These are phyloP conservation scores for Pandemis corylana DNA, from an alignment of 2,888 invertebrate species.

Conservation along the genomic window DNA sequence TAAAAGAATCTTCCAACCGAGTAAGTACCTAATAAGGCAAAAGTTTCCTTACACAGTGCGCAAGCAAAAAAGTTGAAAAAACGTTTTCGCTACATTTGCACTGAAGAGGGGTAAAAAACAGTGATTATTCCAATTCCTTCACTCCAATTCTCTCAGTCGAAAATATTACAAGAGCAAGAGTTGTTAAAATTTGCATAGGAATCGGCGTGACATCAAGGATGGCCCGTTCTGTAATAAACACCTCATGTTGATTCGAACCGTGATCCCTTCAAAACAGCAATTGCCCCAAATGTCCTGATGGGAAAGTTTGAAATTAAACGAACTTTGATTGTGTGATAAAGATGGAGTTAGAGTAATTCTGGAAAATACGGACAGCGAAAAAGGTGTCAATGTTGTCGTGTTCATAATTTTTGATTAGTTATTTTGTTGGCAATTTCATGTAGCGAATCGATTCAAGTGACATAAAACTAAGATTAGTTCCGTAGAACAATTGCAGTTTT, in stretches of 20 bases:
- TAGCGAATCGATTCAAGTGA: slow-evolving; percentile 8
- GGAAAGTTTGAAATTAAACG: slow-evolving; percentile 6
- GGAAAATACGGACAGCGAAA: neutral
- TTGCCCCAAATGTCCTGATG: slow-evolving; percentile 10
- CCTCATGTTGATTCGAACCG: slow-evolving; percentile 56
- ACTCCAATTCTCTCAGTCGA: slow-evolving; percentile 56
- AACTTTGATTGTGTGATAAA: neutral
- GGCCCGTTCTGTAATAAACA: slow-evolving; percentile 63
- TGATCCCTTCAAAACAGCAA: slow-evolving; percentile 19
- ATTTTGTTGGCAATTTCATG: neutral
- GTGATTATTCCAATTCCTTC: slow-evolving; percentile 63
- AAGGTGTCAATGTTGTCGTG: neutral
- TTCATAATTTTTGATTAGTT: neutral
- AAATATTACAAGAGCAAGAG: slow-evolving; percentile 75
- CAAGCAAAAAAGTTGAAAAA: slow-evolving; percentile 16
- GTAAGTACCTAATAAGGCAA: slow-evolving; percentile 10
- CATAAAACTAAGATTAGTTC: slow-evolving; percentile 14
- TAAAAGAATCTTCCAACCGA: slow-evolving; percentile 5
- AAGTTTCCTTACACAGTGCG: neutral
- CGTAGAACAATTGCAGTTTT: slow-evolving; percentile 8
- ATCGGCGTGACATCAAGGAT: slow-evolving; percentile 68
- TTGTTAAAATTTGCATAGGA: slow-evolving; percentile 76
- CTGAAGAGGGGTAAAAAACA: slow-evolving; percentile 58
- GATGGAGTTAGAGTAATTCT: neutral
- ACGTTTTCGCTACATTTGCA: slow-evolving; percentile 36